Percentiles rank a stretch among this genome's conserved stretches.
Conservation (phyloP, 2,797 vertebrate genomes). For the Kryptolebias ocellatus region DNA sequence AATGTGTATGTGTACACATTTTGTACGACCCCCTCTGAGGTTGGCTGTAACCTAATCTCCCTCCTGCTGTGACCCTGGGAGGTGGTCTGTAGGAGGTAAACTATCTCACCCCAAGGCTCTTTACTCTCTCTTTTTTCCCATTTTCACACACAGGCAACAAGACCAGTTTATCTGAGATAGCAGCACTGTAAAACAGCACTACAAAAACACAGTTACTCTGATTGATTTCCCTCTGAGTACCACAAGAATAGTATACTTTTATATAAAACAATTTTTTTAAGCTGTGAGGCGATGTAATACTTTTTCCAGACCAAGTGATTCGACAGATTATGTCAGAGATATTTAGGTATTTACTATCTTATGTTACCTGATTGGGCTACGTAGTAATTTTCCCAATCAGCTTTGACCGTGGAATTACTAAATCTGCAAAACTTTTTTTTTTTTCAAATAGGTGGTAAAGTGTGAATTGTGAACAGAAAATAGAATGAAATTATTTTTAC, state of each 20-base stretch:
- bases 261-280: neutral
- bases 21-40: constrained; percentile 57
- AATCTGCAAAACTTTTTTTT: neutral
- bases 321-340: no score
- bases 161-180: constrained; percentile 17
- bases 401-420: neutral
- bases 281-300: neutral
- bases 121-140: constrained; percentile 34
- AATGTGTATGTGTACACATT: constrained; percentile 41
- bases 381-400: neutral
- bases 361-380: neutral
- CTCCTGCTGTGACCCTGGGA: constrained; percentile 76
- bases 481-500: neutral
- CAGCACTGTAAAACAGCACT: constrained; percentile 2
- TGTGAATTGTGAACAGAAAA: neutral
- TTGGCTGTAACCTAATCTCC: constrained; percentile 77
- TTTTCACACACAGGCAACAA: constrained; percentile 31
- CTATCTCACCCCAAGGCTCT: constrained; percentile 66
- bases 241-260: neutral
- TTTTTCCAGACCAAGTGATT: neutral
- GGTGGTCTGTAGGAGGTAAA: constrained; percentile 76
- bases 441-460: neutral
- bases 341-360: no score
- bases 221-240: constrained; percentile 3
- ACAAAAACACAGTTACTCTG: neutral